Base-by-base conservation (phyloP, 2,113 vertebrate genomes). In the Climacteris rufus region DNA sequence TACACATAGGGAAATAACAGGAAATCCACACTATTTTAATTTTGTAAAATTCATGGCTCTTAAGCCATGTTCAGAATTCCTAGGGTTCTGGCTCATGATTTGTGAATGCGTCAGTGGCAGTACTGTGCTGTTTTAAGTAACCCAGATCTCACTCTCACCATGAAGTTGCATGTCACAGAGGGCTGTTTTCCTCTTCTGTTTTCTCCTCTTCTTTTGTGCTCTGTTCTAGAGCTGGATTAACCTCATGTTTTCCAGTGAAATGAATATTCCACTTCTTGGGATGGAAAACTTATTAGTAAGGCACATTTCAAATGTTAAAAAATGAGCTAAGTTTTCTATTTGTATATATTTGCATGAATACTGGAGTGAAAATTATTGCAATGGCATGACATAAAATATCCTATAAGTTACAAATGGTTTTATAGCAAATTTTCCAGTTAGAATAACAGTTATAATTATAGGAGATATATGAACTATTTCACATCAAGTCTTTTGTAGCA, bases 41-140 rank as follows among this genome's bases (percentile, higher is more conserved):
- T 91, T 96, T 88, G 68, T 74, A 49, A 81, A 90, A 96, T 83
- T 96, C 85, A 83, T 81, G 90, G 57, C 49, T 78, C 83, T 93
- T 95, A 94, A 96, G 79, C 92, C 4, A 0, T 91, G 74, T 94
- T 95, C 95, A 88, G 89, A 90, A 88, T 95, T 96, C 72, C 64
- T 78, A 2, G 69, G 76, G 64, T 89, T 90, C 60, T 96, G 92
- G 68, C 52, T 93, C 40, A 39, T 64, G 71, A 86, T 92, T 84
- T 95, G 88, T 90, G 71, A 53, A 21, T 63, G 64, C 1, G 1
- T 94, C 82, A 80, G 75, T 86, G 71, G 68, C 85, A 83, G 47
- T 16, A 23, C 66, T 74, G 22, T 47, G 75, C 60, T 96, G 92
- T 65, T 95, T 83, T 86, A 86, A 95, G 71, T 56, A 94, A 92